These are phyloP conservation scores for Caprella mutica DNA, from an alignment of 2,888 invertebrate genomes.

Conservation along the genomic window DNA sequence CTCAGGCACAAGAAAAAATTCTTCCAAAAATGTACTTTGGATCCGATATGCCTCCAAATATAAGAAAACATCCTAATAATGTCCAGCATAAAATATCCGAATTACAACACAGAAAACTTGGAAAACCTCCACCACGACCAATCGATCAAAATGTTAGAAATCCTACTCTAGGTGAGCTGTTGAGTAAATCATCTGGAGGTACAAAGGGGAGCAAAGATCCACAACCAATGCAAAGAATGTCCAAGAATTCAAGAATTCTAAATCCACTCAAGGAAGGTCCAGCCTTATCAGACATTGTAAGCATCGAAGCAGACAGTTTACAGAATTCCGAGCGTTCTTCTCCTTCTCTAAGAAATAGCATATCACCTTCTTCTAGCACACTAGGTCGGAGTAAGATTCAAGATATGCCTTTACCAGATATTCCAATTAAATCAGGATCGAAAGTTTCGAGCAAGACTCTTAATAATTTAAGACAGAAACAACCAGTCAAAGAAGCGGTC, in stretches of 20 bases:
- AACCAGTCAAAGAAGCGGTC: conserved; percentile 7
- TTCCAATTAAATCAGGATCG: not conserved
- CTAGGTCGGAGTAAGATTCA: not conserved
- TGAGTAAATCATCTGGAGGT: conserved; percentile 2
- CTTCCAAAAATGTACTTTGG: conserved; percentile 4
- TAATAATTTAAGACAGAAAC: conserved; percentile 1
- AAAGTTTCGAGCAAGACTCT: not conserved
- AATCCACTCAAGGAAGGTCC: not conserved
- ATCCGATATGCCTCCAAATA: not conserved
- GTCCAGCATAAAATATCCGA: not conserved
- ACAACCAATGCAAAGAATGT: no score
- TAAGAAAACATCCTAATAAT: not conserved
- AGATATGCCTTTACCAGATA: not conserved
- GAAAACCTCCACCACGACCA: not conserved
- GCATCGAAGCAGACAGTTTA: conserved; percentile 6
- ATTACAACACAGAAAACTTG: not conserved
- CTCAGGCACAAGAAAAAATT: conserved; percentile 5
- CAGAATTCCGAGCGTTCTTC: no score
- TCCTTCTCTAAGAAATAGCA: no score
- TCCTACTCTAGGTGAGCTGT: not conserved
- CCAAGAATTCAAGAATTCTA: no score
- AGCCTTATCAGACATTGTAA: not conserved
- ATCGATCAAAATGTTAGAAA: not conserved
- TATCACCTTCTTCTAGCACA: no score
- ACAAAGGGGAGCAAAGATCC: not conserved